A percentile compares a stretch with the other conserved stretches of the same genome.
phyloP scores from a whole-genome alignment of 2,797 vertebrate genomes.

The Tapera naevia region DNA sequence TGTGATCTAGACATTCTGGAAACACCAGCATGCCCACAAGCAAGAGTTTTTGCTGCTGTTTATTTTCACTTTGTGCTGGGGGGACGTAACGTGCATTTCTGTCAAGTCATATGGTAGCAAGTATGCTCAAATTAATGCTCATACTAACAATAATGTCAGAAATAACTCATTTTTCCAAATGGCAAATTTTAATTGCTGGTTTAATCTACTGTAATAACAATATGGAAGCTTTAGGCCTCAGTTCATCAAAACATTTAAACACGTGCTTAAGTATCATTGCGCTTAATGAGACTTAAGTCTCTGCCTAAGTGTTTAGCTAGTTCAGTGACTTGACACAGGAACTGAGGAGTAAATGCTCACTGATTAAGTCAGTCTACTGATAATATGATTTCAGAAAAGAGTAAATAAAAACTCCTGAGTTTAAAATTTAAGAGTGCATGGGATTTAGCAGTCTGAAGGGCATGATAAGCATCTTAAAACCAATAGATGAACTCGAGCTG shows the following conservation, averaged over 20 bases:
- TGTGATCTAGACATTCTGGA: not conserved
- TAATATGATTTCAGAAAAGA: not conserved
- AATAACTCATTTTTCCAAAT: not conserved
- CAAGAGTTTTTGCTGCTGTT: not conserved
- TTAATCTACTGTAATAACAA: not conserved
- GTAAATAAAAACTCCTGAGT: not conserved
- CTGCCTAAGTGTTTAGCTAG: not conserved
- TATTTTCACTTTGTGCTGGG: not conserved
- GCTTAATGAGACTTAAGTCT: constrained; percentile 10
- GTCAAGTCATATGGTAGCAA: not conserved
- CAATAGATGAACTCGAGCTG: not conserved
- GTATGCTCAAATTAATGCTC: not conserved
- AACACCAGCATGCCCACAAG: not conserved
- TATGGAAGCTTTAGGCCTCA: not conserved
- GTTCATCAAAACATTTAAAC: not conserved
- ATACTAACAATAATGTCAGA: not conserved
- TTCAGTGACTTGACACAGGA: not conserved
- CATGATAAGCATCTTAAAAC: not conserved
- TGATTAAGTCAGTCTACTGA: not conserved
- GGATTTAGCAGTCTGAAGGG: constrained; percentile 26
- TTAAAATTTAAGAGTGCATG: not conserved
- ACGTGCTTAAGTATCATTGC: not conserved
- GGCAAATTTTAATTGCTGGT: not conserved
- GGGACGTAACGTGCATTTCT: not conserved
- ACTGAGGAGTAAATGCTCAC: not conserved